Conservation (phyloP, 2,797 vertebrate genomes). For the Gymnodraco acuticeps region DNA sequence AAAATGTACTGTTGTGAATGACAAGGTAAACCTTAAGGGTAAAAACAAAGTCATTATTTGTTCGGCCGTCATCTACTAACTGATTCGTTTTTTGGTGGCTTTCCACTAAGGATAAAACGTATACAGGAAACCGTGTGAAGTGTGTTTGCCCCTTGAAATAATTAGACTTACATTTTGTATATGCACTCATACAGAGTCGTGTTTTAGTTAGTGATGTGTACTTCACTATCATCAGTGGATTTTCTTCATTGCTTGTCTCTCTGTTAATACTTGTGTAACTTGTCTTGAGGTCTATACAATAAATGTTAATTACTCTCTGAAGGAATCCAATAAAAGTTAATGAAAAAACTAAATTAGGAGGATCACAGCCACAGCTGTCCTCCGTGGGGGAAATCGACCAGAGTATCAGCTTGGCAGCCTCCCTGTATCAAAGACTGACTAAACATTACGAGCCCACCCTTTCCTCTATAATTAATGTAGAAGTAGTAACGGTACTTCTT, state of each 20-base stretch:
- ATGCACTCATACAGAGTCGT: not conserved
- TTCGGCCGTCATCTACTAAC: not conserved
- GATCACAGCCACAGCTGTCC: slow-evolving; percentile 1
- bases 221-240: not conserved
- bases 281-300: not conserved
- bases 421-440: slow-evolving; percentile 29
- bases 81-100: not conserved
- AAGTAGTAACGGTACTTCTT: not conserved
- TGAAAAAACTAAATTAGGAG: not conserved
- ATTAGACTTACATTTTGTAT: too few species aligned
- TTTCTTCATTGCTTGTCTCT: not conserved
- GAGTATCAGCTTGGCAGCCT: slow-evolving; percentile 22
- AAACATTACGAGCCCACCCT: slow-evolving; percentile 50
- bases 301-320: not conserved
- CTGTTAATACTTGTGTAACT: not conserved
- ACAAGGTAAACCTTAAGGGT: not conserved
- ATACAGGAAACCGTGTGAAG: not conserved
- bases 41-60: not conserved
- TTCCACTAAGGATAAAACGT: not conserved
- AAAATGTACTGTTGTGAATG: not conserved
- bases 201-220: not conserved
- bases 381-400: slow-evolving; percentile 9
- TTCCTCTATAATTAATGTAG: slow-evolving; percentile 47
- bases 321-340: not conserved
- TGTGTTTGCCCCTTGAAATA: not conserved